Evolutionary conservation across 2,888 invertebrate species (phyloP).

Genomic region (Scrobipalpa costella): DNA sequence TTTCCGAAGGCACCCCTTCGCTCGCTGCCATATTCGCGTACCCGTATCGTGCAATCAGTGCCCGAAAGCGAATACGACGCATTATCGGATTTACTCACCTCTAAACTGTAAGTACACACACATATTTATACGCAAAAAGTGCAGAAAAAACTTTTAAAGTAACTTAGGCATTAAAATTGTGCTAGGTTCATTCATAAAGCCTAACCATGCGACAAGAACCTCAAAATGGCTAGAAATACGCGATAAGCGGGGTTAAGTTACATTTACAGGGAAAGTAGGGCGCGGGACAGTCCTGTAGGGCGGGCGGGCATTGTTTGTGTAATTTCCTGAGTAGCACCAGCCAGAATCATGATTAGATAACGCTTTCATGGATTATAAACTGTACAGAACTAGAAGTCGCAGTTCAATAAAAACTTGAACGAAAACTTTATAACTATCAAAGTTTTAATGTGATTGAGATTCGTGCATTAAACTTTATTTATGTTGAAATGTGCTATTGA

Average conservation of each 20-base stretch:
- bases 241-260: conserved; percentile 53
- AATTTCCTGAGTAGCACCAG: not conserved
- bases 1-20: conserved; percentile 63
- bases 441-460: not conserved
- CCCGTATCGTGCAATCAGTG: conserved; percentile 63
- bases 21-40: conserved; percentile 59
- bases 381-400: too few species aligned
- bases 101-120: conserved; percentile 56
- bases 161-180: not conserved
- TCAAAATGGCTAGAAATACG: conserved; percentile 43
- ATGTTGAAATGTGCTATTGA: too few species aligned
- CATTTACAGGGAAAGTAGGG: conserved; percentile 57
- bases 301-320: conserved; percentile 41
- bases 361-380: not conserved
- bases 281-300: conserved; percentile 58
- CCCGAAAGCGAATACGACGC: conserved; percentile 53
- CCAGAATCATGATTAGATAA: conserved; percentile 13
- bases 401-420: not conserved
- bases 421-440: not conserved
- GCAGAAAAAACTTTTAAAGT: not conserved
- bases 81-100: conserved; percentile 48
- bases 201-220: conserved; percentile 33
- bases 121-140: not conserved
- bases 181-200: conserved; percentile 49
- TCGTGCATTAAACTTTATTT: not conserved